phyloP scores from a whole-genome alignment of 2,113 vertebrate species.

The Ornithorhynchus anatinus region DNA sequence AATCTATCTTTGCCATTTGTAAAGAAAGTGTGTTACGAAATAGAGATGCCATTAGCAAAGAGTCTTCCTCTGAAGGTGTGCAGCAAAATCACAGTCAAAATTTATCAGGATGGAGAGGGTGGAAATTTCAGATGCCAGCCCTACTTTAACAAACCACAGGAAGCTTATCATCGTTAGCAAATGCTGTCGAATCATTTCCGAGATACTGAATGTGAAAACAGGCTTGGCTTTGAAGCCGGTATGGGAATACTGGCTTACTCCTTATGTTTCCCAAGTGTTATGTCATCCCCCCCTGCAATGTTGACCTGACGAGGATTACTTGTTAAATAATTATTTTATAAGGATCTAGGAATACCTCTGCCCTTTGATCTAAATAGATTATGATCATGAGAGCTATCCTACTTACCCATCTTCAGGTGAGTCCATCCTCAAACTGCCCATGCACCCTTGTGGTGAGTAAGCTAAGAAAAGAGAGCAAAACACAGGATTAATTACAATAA shows the following conservation, averaged over 20 bases:
- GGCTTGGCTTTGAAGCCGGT: slow-evolving; percentile 66
- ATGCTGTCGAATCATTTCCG: no score
- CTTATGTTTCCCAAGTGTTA: slow-evolving; percentile 65
- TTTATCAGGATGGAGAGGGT: slow-evolving; percentile 53
- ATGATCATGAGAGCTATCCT: slow-evolving; percentile 57
- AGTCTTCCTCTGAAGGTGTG: slow-evolving; percentile 14
- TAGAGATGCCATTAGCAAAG: neutral
- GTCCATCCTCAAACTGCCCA: slow-evolving; percentile 37
- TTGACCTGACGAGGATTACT: slow-evolving; percentile 63
- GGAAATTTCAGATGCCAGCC: slow-evolving; percentile 60
- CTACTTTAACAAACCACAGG: slow-evolving; percentile 60
- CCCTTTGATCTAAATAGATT: slow-evolving; percentile 69
- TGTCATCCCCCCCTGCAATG: slow-evolving; percentile 64
- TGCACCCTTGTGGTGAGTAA: slow-evolving; percentile 5
- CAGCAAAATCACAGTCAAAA: slow-evolving; percentile 69
- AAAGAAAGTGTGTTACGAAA: neutral
- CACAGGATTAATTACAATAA: slow-evolving; percentile 40
- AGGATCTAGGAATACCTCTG: slow-evolving; percentile 65
- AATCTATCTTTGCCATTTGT: neutral
- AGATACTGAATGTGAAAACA: slow-evolving; percentile 54
- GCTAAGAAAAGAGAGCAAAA: slow-evolving; percentile 39
- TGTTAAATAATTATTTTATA: slow-evolving; percentile 72
- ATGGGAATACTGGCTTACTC: slow-evolving; percentile 64
- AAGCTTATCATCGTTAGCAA: no score
- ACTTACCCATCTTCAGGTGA: slow-evolving; percentile 39